A percentile compares a stretch with the other conserved stretches of the same genome.
phyloP scores from a whole-genome alignment of 2,797 vertebrate genomes.

The Sphenopsis melanotis region DNA sequence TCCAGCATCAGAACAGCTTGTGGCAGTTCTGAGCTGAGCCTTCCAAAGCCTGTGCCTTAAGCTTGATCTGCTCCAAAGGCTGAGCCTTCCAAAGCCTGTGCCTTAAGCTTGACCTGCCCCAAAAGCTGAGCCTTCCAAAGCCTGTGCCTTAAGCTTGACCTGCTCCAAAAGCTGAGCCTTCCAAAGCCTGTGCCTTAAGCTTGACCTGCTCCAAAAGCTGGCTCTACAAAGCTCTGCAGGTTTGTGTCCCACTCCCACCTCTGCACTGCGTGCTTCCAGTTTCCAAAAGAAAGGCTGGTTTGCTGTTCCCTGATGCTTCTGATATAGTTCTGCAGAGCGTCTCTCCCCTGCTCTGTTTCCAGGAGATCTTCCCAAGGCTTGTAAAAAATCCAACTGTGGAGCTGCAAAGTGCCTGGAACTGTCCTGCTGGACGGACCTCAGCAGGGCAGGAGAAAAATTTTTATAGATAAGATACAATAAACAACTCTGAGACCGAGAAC shows the following conservation, averaged over 20 bases:
- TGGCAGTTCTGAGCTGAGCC: accelerated
- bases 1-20: background rate
- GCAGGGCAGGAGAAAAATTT: too few species aligned
- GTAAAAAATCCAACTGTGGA: background rate
- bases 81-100: accelerated
- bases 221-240: background rate
- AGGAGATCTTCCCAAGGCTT: background rate
- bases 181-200: accelerated
- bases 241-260: background rate
- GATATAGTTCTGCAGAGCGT: background rate
- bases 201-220: background rate
- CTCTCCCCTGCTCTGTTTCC: background rate
- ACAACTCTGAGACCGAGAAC: too few species aligned
- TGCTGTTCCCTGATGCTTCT: background rate
- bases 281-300: background rate
- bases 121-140: background rate
- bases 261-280: background rate
- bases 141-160: accelerated
- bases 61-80: background rate
- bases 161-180: background rate
- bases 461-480: too few species aligned
- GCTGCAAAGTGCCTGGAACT: background rate
- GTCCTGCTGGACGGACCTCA: too few species aligned
- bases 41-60: accelerated
- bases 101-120: background rate